Conservation (phyloP, 2,888 invertebrate species). For the Meloe dianella region DNA sequence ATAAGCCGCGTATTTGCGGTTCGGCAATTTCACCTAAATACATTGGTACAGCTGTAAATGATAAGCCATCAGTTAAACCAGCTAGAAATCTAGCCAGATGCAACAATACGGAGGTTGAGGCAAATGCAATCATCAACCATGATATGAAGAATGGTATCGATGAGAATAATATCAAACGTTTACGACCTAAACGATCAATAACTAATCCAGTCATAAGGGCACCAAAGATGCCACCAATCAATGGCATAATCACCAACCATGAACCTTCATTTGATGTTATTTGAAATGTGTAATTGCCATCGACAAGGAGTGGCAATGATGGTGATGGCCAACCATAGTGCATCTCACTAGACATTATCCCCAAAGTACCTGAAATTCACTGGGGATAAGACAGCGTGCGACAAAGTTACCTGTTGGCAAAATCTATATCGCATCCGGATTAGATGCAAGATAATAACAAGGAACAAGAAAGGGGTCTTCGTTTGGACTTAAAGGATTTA, state of each 20-base stretch:
- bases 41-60: conserved; percentile 62
- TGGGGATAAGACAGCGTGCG: background rate
- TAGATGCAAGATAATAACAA: too few relatives aligned
- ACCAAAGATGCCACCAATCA: conserved; percentile 69
- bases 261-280: conserved; percentile 66
- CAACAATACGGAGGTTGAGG: conserved; percentile 63
- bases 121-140: conserved; percentile 69
- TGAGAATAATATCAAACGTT: conserved; percentile 67
- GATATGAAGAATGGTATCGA: conserved; percentile 68
- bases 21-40: conserved; percentile 69
- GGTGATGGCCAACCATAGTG: conserved; percentile 67
- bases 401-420: background rate
- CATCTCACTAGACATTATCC: conserved; percentile 55
- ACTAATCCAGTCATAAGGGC: conserved; percentile 68
- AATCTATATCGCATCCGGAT: too few relatives aligned
- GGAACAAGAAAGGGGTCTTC: too few relatives aligned
- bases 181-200: conserved; percentile 70
- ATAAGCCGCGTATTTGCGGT: conserved; percentile 64
- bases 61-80: conserved; percentile 64
- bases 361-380: conserved; percentile 50
- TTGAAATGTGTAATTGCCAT: conserved; percentile 61
- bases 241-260: conserved; percentile 70
- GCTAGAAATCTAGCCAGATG: conserved; percentile 65
- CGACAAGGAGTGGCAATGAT: conserved; percentile 62
- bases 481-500: too few relatives aligned